A percentile compares a stretch with the other conserved stretches of the same genome.
These are phyloP conservation scores for Corydoras maculifer DNA, from an alignment of 2,113 vertebrate species.

Conservation along the genomic window DNA sequence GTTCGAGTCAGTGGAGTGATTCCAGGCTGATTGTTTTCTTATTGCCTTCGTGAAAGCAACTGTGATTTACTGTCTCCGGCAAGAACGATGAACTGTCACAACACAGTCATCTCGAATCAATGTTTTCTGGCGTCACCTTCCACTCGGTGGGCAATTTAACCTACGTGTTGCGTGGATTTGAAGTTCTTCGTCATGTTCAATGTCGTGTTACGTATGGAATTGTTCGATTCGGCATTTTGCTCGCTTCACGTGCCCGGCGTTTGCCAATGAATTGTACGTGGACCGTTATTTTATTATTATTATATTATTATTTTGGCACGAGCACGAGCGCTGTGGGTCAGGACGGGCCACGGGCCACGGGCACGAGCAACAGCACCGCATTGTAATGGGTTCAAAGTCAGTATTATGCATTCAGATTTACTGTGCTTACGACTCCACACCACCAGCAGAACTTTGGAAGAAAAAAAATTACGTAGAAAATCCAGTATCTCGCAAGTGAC, in stretches of 20 bases:
- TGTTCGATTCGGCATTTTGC: constrained; percentile 67
- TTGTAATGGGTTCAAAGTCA: constrained; percentile 71
- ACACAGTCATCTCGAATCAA: constrained; percentile 40
- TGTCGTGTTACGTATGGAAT: constrained; percentile 71
- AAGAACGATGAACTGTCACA: constrained; percentile 33
- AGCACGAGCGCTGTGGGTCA: constrained; percentile 60
- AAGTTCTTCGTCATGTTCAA: constrained; percentile 57
- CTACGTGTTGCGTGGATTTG: constrained; percentile 63
- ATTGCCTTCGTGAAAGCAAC: too few species aligned
- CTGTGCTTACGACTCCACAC: constrained; percentile 74
- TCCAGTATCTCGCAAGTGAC: constrained; percentile 66
- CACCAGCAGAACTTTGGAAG: constrained; percentile 75
- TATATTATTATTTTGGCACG: constrained; percentile 35
- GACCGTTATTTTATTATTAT: constrained; percentile 38
- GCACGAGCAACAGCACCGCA: constrained; percentile 73
- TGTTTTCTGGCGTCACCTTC: constrained; percentile 67
- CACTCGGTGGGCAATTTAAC: constrained; percentile 74
- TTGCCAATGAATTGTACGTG: constrained; percentile 68
- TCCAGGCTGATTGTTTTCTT: constrained; percentile 52
- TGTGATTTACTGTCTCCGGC: too few species aligned
- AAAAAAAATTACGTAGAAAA: constrained; percentile 46
- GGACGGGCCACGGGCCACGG: constrained; percentile 49
- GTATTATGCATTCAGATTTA: constrained; percentile 76
- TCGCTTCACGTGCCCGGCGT: constrained; percentile 73
- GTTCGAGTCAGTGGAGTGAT: constrained; percentile 19